These are phyloP conservation scores for Typhlichthys eigenmanni DNA, from an alignment of 2,797 vertebrate genomes.

Conservation along the genomic window DNA sequence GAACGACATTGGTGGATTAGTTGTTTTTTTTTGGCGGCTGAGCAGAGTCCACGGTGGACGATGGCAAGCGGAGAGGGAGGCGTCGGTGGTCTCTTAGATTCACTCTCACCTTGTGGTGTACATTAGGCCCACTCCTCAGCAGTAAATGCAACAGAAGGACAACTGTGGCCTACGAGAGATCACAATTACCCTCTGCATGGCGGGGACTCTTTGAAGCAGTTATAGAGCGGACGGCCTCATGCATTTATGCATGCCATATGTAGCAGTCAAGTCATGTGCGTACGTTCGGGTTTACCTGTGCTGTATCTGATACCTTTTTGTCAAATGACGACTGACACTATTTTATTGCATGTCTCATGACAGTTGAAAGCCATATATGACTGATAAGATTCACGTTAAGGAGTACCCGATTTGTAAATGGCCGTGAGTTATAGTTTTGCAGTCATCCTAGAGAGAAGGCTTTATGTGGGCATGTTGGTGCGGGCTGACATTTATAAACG, in stretches of 20 bases:
- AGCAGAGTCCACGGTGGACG: constrained; percentile 20
- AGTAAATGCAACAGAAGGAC: constrained; percentile 66
- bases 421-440: constrained; percentile 70
- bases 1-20: constrained; percentile 19
- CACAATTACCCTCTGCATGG: constrained; percentile 28
- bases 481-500: constrained; percentile 79
- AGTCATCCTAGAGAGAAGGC: constrained; percentile 62
- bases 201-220: constrained; percentile 23
- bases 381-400: constrained; percentile 59
- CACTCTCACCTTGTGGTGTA: constrained; percentile 54
- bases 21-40: constrained; percentile 39
- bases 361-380: constrained; percentile 58
- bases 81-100: constrained; percentile 21
- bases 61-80: constrained; percentile 28
- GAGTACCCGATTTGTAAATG: constrained; percentile 72
- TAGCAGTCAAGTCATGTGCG: constrained; percentile 11
- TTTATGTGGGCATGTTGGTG: constrained; percentile 75
- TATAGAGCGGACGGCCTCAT: constrained; percentile 41
- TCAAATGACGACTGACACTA: constrained; percentile 39
- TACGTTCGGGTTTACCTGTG: constrained; percentile 9
- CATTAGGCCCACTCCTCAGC: constrained; percentile 39
- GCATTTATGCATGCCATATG: constrained; percentile 29
- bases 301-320: constrained; percentile 27
- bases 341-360: constrained; percentile 41
- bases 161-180: constrained; percentile 49